Percentiles rank a stretch among this genome's conserved stretches.
phyloP scores from a whole-genome alignment of 2,113 vertebrate species.

The Pipra filicauda region DNA sequence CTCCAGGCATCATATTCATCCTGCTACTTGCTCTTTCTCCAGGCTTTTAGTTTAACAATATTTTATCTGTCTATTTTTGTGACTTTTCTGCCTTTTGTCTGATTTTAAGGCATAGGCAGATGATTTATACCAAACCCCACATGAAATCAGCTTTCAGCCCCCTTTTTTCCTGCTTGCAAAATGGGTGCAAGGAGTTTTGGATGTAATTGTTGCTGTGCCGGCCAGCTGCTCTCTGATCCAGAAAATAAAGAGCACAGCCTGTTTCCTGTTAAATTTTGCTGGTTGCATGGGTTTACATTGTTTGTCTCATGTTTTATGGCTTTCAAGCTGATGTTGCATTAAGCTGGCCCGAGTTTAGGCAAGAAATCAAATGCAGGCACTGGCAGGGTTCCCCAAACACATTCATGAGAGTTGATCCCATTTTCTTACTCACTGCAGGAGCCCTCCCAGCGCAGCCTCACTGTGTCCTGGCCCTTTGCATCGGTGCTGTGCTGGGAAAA shows the following conservation, averaged over 20 bases:
- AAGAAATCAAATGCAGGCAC: conserved; percentile 34
- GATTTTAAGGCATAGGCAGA: background rate
- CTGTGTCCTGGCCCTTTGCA: background rate
- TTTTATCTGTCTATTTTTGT: background rate
- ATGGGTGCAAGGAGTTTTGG: background rate
- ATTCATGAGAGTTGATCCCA: background rate
- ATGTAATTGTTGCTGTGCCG: background rate
- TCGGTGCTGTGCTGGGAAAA: background rate
- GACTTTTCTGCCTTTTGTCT: background rate
- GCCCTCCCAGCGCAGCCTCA: background rate
- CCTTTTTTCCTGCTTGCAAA: background rate
- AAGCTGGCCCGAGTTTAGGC: conserved; percentile 2
- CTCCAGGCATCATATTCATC: background rate
- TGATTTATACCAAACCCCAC: background rate
- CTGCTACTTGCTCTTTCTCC: background rate
- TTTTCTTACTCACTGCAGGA: background rate
- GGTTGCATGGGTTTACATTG: background rate
- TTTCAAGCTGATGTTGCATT: conserved; percentile 24
- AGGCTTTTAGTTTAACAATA: background rate
- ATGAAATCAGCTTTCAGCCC: background rate
- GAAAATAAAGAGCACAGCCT: background rate
- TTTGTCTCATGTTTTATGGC: conserved; percentile 21
- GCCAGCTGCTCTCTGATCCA: conserved; percentile 4
- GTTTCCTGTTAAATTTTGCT: conserved; percentile 13
- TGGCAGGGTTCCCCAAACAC: background rate